Percentiles rank a stretch among this genome's conserved stretches.
Evolutionary conservation across 1,140 invertebrate species (phyloP).

Genomic region (Chironomus striatipennis): DNA sequence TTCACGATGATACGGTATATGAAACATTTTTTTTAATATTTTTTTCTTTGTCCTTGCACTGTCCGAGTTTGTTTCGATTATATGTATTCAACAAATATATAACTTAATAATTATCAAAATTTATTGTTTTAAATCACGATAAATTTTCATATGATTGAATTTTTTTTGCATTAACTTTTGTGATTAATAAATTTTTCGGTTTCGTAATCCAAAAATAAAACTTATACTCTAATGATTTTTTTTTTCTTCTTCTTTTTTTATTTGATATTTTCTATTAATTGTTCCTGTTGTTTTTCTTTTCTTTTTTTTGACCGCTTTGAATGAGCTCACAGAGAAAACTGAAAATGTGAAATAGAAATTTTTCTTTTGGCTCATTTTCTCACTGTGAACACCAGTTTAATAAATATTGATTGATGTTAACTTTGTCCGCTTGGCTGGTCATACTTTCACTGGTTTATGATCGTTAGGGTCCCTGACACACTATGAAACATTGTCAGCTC

Average conservation of each 20-base stretch:
- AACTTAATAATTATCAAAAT: background rate
- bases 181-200: background rate
- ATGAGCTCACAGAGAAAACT: background rate
- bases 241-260: background rate
- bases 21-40: background rate
- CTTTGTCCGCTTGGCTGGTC: too few relatives aligned
- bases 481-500: too few relatives aligned
- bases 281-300: too few relatives aligned
- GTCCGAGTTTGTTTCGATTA: too few relatives aligned
- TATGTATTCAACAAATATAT: background rate
- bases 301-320: background rate
- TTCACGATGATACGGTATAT: background rate
- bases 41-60: background rate
- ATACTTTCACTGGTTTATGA: too few relatives aligned
- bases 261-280: background rate
- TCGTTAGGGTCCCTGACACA: too few relatives aligned
- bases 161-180: too few relatives aligned
- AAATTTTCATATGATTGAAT: background rate
- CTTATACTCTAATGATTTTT: constrained; percentile 2
- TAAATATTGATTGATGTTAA: too few relatives aligned
- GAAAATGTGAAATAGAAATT: background rate
- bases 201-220: constrained; percentile 10
- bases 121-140: background rate
- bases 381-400: too few relatives aligned
- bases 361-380: background rate